Percentiles rank a stretch among this genome's conserved stretches.
Conservation (phyloP, 1,140 invertebrate genomes). For the Tetranychus urticae region DNA sequence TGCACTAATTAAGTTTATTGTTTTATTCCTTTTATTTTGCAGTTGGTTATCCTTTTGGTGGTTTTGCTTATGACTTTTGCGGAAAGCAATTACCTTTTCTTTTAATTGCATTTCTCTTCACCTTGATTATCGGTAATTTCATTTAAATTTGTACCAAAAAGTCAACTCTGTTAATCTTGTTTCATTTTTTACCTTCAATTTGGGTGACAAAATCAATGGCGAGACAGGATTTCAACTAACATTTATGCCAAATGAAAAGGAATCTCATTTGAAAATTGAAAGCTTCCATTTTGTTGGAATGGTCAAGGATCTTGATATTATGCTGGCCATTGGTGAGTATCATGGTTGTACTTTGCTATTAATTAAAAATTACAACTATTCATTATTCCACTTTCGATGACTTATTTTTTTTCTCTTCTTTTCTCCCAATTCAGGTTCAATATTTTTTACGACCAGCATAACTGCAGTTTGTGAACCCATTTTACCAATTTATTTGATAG, state of each 20-base stretch:
- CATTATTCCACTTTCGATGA: neutral
- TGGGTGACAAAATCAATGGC: neutral
- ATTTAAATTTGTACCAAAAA: neutral
- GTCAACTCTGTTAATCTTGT: neutral
- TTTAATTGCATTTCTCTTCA: conserved; percentile 34
- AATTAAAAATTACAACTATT: neutral
- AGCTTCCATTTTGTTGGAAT: neutral
- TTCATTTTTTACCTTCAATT: neutral
- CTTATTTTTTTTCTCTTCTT: neutral
- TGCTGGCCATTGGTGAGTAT: neutral
- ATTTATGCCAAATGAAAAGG: neutral
- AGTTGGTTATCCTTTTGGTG: conserved; percentile 50
- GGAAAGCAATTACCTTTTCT: conserved; percentile 47
- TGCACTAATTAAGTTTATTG: neutral
- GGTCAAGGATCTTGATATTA: too few relatives aligned
- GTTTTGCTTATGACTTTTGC: conserved; percentile 43
- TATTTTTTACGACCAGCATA: conserved; percentile 44
- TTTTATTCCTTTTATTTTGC: neutral
- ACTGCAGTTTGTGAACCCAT: conserved; percentile 58
- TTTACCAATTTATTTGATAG: conserved; percentile 52
- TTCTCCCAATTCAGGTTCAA: conserved; percentile 28
- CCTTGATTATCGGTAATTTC: conserved; percentile 17
- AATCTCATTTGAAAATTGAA: neutral
- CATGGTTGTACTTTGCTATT: neutral
- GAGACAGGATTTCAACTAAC: neutral